Evolutionary conservation across 1,140 invertebrate genomes (phyloP).

Genomic region (Pogonomyrmex californicus): DNA sequence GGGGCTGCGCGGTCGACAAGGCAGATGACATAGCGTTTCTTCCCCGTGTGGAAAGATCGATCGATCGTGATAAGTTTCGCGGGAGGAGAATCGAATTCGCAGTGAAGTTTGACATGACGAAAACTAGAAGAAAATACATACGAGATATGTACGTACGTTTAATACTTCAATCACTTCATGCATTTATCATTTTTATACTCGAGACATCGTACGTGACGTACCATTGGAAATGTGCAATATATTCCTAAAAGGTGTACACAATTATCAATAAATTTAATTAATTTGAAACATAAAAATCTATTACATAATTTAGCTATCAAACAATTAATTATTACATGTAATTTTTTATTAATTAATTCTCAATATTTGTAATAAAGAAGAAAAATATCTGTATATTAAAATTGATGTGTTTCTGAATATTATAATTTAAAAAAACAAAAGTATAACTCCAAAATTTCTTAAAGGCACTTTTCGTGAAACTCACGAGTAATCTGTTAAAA

Average conservation of each 20-base stretch:
- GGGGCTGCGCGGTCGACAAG: constrained; percentile 38
- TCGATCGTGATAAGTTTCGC: constrained; percentile 50
- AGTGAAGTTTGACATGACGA: constrained; percentile 10
- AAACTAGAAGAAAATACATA: constrained; percentile 22
- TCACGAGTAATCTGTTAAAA: background rate
- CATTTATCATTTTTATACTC: background rate
- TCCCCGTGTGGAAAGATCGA: constrained; percentile 36
- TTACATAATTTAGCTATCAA: background rate
- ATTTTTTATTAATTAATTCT: background rate
- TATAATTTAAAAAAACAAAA: background rate
- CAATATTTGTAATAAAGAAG: background rate
- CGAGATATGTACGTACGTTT: background rate
- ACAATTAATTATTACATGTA: background rate
- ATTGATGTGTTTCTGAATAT: background rate
- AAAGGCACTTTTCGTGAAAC: background rate
- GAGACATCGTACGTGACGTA: background rate
- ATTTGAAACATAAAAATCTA: constrained; percentile 1
- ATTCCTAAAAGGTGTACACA: background rate
- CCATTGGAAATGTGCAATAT: background rate
- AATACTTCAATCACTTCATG: background rate
- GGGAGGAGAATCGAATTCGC: constrained; percentile 11
- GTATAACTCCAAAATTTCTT: background rate
- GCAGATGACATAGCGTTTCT: constrained; percentile 48
- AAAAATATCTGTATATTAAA: background rate
- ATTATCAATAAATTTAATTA: background rate